Evolutionary conservation across 2,888 invertebrate genomes (phyloP).

Genomic region (Drosophila anomalata): DNA sequence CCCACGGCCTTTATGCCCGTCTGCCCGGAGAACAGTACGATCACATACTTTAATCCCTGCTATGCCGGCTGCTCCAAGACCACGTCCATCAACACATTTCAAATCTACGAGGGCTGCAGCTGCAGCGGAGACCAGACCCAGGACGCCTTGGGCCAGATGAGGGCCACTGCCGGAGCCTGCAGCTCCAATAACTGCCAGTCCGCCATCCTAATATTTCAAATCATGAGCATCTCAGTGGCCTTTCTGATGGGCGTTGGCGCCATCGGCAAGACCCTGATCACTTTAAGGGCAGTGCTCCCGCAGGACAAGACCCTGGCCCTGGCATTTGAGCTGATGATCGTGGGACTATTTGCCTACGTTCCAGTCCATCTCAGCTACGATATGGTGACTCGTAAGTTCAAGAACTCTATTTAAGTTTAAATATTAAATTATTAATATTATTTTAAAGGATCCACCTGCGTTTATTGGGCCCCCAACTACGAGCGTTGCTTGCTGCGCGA

Average conservation of each 20-base stretch:
- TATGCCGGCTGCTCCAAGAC: slow-evolving; percentile 88
- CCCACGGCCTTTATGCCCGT: slow-evolving; percentile 86
- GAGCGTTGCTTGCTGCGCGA: slow-evolving; percentile 84
- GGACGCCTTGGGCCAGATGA: slow-evolving; percentile 46
- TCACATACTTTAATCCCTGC: slow-evolving; percentile 89
- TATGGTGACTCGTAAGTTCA: slow-evolving; percentile 85
- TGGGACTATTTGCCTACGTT: slow-evolving; percentile 86
- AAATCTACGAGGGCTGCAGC: slow-evolving; percentile 85
- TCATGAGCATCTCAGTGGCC: slow-evolving; percentile 83
- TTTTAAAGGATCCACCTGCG: slow-evolving; percentile 83
- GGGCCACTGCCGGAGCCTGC: slow-evolving; percentile 86
- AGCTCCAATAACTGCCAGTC: slow-evolving; percentile 84
- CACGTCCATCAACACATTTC: slow-evolving; percentile 83
- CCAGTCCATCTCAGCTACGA: slow-evolving; percentile 88
- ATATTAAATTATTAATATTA: neutral
- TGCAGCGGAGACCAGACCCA: slow-evolving; percentile 83
- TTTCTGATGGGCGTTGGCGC: slow-evolving; percentile 79
- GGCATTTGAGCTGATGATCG: slow-evolving; percentile 85
- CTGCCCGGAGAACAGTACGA: slow-evolving; percentile 85
- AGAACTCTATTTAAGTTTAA: neutral
- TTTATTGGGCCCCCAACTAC: slow-evolving; percentile 84
- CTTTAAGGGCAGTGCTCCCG: slow-evolving; percentile 85
- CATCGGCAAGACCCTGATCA: slow-evolving; percentile 85
- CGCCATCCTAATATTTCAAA: slow-evolving; percentile 85
- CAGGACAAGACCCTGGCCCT: slow-evolving; percentile 87